Evolutionary conservation across 2,113 vertebrate species (phyloP).

Genomic region (Mormyrus iriodes): DNA sequence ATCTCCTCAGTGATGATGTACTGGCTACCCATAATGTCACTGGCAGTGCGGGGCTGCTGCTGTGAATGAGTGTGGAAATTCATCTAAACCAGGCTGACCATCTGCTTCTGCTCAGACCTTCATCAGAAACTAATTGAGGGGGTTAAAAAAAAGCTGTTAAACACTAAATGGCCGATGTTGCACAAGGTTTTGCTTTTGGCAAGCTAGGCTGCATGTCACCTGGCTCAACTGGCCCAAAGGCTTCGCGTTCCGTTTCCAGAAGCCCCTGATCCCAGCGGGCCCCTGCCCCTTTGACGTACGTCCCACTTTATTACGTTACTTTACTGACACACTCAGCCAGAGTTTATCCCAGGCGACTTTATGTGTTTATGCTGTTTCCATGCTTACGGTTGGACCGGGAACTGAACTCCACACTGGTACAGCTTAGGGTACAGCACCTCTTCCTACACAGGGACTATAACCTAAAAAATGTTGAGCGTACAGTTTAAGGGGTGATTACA

Average conservation of each 20-base stretch:
- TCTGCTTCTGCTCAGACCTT: slow-evolving; percentile 1
- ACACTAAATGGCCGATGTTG: background rate
- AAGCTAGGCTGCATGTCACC: background rate
- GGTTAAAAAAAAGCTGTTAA: background rate
- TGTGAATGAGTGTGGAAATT: background rate
- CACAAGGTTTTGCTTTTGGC: background rate
- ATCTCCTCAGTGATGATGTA: no score
- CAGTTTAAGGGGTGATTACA: background rate
- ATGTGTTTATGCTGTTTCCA: background rate
- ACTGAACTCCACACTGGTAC: background rate
- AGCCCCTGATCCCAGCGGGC: background rate
- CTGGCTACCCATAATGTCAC: background rate
- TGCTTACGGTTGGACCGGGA: background rate
- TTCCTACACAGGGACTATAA: background rate
- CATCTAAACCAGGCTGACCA: background rate
- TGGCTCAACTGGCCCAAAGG: background rate
- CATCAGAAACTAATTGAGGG: background rate
- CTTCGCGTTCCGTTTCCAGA: background rate
- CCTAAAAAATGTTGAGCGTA: background rate
- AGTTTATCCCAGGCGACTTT: background rate
- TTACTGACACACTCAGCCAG: background rate
- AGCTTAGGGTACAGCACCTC: background rate
- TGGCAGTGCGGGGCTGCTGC: background rate
- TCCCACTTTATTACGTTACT: background rate
- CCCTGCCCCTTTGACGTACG: background rate